Evolutionary conservation across 2,888 invertebrate genomes (phyloP), one percentile per base, ranked within the genome.

Genomic region (Thera britannica): DNA sequence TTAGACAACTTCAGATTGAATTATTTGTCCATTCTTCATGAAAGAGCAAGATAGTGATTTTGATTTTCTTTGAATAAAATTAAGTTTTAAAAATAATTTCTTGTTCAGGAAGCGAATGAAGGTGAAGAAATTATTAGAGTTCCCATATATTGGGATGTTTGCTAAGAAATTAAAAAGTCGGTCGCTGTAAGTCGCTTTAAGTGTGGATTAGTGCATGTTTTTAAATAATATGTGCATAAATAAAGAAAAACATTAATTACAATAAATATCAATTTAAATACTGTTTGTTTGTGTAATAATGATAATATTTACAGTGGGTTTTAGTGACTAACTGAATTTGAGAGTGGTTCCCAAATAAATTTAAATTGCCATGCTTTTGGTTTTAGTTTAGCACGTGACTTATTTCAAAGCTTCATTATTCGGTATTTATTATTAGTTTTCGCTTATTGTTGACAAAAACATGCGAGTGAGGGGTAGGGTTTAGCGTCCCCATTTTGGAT

Each of bases 131-230:
- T 81, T 86, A 78, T 86, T 85, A 84, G 87, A 82, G 73, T 85
- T 89, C 71, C 92, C 92, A 72, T 85, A 89, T 82, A 81, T 85
- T 77, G 85, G 87, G 77, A 80, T 86, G 77, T 89, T 87, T 79
- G 85, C 81, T 88, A 89, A 89, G 87, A 90, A 86, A 86, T 83
- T 87, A 79, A 87, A 87, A 82, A 81, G 81, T 81, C 85, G 82
- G 78, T 81, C 84, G 68, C 84, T 88, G 92, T 92, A 90, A 90
- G 90, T 90, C 84, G 63, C 70, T 75, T 72, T 66, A 61, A 68
- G 65, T 75, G 65, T 61, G 4, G 9, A 59, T 61, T 23, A 48
- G 65, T 72, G 75, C 75, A 75, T 73, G 74, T 58, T 46, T 63
- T 52, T 34, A 48, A 46, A 46, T 58, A 58, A n/a, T 8, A 34